phyloP scores from a whole-genome alignment of 2,888 invertebrate species.

The Arrhopalites spinosus region DNA sequence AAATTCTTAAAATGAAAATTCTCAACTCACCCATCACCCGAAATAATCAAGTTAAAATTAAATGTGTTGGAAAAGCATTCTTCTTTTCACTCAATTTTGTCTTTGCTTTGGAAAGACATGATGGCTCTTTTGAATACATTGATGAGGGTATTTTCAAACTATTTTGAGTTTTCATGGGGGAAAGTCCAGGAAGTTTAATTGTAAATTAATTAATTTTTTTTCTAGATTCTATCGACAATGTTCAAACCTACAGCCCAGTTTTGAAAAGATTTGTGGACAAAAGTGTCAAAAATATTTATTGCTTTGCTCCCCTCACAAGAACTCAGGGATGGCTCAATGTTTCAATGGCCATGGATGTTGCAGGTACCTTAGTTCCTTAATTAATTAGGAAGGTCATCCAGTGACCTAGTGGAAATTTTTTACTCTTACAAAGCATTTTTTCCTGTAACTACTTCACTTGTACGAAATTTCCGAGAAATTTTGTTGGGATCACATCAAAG shows the following conservation, averaged over 20 bases:
- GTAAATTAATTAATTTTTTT: too few species aligned
- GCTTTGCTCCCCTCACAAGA: conserved; percentile 52
- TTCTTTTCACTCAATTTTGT: conserved; percentile 53
- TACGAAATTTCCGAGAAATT: background rate
- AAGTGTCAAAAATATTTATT: conserved; percentile 42
- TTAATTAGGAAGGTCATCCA: background rate
- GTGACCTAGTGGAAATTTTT: background rate
- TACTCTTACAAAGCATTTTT: background rate
- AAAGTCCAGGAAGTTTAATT: too few species aligned
- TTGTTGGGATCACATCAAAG: too few species aligned
- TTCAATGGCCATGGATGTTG: conserved; percentile 23
- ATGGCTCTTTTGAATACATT: conserved; percentile 48
- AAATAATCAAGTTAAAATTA: conserved; percentile 42
- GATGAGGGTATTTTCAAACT: conserved; percentile 40
- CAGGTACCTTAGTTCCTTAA: conserved; percentile 16
- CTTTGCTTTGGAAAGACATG: conserved; percentile 50
- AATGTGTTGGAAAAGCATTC: conserved; percentile 51
- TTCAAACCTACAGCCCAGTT: conserved; percentile 50
- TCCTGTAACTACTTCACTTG: background rate
- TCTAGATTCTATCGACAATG: conserved; percentile 44
- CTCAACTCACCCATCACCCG: conserved; percentile 31
- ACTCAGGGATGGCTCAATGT: conserved; percentile 50
- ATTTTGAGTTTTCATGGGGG: too few species aligned
- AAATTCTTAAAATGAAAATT: conserved; percentile 45
- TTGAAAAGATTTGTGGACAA: conserved; percentile 38